Evolutionary conservation across 2,797 vertebrate species (phyloP).

Genomic region (Clarias laeviceps): DNA sequence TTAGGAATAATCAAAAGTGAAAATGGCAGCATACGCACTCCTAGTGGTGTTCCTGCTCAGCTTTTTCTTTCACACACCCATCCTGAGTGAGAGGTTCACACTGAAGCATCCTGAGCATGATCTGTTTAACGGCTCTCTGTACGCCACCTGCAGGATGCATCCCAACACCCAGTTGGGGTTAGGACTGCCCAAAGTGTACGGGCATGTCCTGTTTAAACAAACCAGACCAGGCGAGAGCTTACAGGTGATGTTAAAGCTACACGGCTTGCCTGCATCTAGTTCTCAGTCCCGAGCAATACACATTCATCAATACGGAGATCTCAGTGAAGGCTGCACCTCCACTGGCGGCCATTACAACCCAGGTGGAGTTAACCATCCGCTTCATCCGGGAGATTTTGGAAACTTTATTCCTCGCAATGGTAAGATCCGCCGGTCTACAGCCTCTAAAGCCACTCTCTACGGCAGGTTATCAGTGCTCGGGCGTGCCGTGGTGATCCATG

Average conservation of each 20-base stretch:
- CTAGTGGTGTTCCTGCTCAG: constrained; percentile 15
- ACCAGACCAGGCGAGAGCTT: constrained; percentile 68
- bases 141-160: constrained; percentile 77
- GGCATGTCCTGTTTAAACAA: constrained; percentile 84
- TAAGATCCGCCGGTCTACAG: constrained; percentile 68
- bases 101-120: constrained; percentile 11
- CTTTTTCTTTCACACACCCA: constrained; percentile 1
- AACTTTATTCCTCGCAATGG: constrained; percentile 83
- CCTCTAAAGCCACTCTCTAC: constrained; percentile 75
- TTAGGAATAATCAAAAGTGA: constrained; percentile 31
- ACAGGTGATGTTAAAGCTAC: constrained; percentile 75
- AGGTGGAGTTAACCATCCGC: constrained; percentile 74
- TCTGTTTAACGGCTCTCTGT: constrained; percentile 71
- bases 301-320: constrained; percentile 88
- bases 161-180: constrained; percentile 75
- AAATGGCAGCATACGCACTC: background rate
- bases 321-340: constrained; percentile 83
- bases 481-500: constrained; percentile 87
- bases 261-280: constrained; percentile 73
- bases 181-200: constrained; percentile 76
- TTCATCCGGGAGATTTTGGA: constrained; percentile 92
- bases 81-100: background rate
- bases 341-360: constrained; percentile 91
- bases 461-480: constrained; percentile 79
- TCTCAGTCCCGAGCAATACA: constrained; percentile 81